phyloP scores from a whole-genome alignment of 2,797 vertebrate species.

The Pseudochaenichthys georgianus region DNA sequence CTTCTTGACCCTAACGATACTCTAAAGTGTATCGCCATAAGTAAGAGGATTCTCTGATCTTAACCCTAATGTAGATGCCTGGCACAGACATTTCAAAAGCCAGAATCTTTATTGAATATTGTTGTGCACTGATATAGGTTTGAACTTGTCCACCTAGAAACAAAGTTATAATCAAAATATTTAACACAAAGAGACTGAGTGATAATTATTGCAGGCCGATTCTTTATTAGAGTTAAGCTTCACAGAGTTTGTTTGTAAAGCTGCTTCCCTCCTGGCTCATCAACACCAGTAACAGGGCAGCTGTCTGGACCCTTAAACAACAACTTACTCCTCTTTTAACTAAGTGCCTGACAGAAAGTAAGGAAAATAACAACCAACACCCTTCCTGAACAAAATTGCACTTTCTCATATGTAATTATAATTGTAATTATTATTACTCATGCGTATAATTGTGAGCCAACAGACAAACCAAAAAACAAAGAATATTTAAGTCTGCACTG shows the following conservation, averaged over 20 bases:
- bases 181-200: background rate
- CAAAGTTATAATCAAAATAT: too few relatives aligned
- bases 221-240: background rate
- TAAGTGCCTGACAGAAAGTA: background rate
- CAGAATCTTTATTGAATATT: too few relatives aligned
- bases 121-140: background rate
- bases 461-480: slow-evolving; percentile 5
- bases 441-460: slow-evolving; percentile 16
- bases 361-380: background rate
- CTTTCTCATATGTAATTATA: background rate
- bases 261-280: slow-evolving; percentile 16
- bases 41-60: background rate
- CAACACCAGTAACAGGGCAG: slow-evolving; percentile 10
- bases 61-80: background rate
- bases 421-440: background rate
- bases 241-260: slow-evolving; percentile 11
- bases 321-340: background rate
- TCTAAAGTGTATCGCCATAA: background rate
- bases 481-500: background rate
- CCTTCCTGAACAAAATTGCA: background rate
- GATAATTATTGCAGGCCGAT: background rate
- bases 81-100: background rate
- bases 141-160: background rate
- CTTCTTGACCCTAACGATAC: background rate
- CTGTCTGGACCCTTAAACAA: slow-evolving; percentile 6